phyloP scores from a whole-genome alignment of 2,797 vertebrate genomes.

The Ptychadena robeensis region DNA sequence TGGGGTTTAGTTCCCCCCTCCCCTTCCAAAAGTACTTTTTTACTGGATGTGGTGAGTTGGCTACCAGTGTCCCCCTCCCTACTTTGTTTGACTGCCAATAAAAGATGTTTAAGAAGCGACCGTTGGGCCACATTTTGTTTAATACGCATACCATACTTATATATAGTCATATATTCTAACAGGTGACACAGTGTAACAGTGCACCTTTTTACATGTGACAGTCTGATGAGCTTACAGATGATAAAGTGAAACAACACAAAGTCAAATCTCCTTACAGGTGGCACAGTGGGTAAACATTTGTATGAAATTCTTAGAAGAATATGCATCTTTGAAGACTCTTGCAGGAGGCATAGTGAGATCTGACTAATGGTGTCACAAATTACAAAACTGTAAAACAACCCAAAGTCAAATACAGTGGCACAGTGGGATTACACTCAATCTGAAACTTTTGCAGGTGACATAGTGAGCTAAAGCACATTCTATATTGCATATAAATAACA shows the following conservation, averaged over 20 bases:
- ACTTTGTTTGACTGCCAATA: too few species aligned
- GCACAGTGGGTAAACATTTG: not conserved
- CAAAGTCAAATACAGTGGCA: not conserved
- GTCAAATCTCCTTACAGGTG: not conserved
- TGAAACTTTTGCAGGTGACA: not conserved
- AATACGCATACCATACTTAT: not conserved
- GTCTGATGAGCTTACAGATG: not conserved
- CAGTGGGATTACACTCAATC: too few species aligned
- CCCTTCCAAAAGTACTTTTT: too few species aligned
- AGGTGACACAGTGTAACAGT: not conserved
- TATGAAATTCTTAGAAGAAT: too few species aligned
- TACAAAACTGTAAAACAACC: not conserved
- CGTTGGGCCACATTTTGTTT: too few species aligned
- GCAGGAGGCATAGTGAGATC: not conserved
- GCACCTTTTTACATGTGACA: not conserved
- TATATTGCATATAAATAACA: not conserved
- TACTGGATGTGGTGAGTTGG: too few species aligned
- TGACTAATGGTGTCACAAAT: too few species aligned
- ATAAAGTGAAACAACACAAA: not conserved
- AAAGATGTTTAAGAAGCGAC: too few species aligned
- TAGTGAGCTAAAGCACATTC: not conserved
- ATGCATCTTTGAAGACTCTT: not conserved
- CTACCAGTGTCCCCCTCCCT: too few species aligned
- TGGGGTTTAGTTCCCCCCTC: too few species aligned
- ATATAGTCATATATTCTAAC: not conserved